Evolutionary conservation across 2,113 vertebrate genomes (phyloP), one percentile per base, ranked within the genome.

Genomic region (Typhlomys cinereus): DNA sequence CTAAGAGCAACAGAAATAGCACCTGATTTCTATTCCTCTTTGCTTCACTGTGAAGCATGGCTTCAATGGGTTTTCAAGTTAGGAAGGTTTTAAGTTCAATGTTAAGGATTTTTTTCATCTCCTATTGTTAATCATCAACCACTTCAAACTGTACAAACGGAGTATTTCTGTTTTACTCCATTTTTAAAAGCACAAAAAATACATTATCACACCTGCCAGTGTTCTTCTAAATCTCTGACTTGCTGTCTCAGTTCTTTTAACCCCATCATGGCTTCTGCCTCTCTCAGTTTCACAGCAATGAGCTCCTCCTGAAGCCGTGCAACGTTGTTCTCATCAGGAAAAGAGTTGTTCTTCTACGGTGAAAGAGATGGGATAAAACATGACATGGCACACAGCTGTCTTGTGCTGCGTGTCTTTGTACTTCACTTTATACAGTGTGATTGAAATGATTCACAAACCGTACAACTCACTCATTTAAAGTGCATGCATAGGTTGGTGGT

Each of bases 301-400:
- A 99, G 97, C 95, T 99, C 99, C 94, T 99, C 99, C 95, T 99
- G 99, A 91, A 99, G 98, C 59, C 98, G 98, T 4, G 98, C 99
- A 96, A 99, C 97, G n/a, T 99, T 99, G 97, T 98, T 99, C 97
- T 99, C 99, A 97, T 99, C 99, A 23, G 99, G 99, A 13, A 99
- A 98, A 1, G 99, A 98, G 9, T 97, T 98, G 97, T 99, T 99
- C 95, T 98, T 99, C 99, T 99, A 95, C 89, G 97, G 95, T 48
- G 97, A 97, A 61, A 74, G 94, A 96, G 89, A 23, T n/a, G 31
- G 75, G 93, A 82, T 86, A 80, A 89, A 82, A 92, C 36, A 83
- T 5, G 62, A 36, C 15, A 79, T 36, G 70, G 1, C n/a, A 66
- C 67, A 71, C 10, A 85, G 73, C 4, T 90, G 74, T 83, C 92